These are phyloP conservation scores for Cavia aperea DNA, from an alignment of 2,113 vertebrate genomes.

Conservation along the genomic window DNA sequence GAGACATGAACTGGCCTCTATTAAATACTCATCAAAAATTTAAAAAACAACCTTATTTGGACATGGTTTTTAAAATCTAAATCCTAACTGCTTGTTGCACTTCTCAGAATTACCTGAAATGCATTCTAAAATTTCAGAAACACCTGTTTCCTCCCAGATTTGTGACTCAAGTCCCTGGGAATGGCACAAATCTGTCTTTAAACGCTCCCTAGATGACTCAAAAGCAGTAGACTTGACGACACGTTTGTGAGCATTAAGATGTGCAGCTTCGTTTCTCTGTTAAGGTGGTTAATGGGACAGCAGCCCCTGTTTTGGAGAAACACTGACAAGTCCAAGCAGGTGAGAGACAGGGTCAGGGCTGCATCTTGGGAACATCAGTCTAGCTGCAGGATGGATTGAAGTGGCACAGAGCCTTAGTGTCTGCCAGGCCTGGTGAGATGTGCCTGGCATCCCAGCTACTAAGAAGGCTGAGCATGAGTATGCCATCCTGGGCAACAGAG, in stretches of 20 bases:
- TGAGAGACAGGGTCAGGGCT: background rate
- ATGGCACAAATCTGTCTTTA: conserved; percentile 1
- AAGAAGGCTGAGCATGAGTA: background rate
- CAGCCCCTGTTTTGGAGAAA: background rate
- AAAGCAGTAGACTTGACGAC: background rate
- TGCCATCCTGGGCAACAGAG: background rate
- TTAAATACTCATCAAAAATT: conserved; percentile 39
- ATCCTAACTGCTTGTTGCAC: background rate
- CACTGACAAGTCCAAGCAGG: background rate
- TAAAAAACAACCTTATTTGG: conserved; percentile 20
- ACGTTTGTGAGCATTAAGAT: background rate
- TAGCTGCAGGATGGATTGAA: background rate
- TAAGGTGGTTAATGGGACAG: background rate
- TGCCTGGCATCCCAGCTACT: background rate
- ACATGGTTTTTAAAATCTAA: background rate
- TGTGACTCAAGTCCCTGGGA: background rate
- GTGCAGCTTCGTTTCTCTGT: too few species aligned
- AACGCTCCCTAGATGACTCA: background rate
- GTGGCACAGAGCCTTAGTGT: background rate
- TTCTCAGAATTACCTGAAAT: background rate
- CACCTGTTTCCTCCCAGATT: background rate
- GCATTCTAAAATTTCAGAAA: conserved; percentile 21
- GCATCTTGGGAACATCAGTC: background rate
- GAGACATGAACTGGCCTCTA: conserved; percentile 6
- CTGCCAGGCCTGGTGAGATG: background rate